Percentiles rank a stretch among this genome's conserved stretches.
Evolutionary conservation across 2,797 vertebrate genomes (phyloP).

Genomic region (Spondyliosoma cantharus): DNA sequence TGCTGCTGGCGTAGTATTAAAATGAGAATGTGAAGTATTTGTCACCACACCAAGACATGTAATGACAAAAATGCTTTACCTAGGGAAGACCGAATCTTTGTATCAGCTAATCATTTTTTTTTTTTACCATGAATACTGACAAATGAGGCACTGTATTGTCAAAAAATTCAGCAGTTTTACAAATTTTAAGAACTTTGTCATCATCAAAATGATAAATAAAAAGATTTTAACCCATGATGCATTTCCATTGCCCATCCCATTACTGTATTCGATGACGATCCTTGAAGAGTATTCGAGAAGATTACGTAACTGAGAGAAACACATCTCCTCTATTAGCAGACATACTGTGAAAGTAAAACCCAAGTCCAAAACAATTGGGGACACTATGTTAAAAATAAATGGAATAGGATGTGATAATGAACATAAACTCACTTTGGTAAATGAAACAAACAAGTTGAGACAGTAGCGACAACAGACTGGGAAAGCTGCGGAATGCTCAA

Average conservation of each 20-base stretch:
- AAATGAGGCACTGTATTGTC: background rate
- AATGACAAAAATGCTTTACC: slow-evolving; percentile 72
- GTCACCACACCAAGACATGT: slow-evolving; percentile 67
- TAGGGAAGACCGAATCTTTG: background rate
- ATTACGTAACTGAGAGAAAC: background rate
- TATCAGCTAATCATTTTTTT: background rate
- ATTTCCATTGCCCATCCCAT: slow-evolving; percentile 44
- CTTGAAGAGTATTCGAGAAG: slow-evolving; percentile 10
- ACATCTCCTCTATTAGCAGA: slow-evolving; percentile 5
- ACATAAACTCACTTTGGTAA: too few relatives aligned
- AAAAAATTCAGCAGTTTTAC: background rate
- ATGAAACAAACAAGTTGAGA: too few relatives aligned
- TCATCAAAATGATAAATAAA: slow-evolving; percentile 1
- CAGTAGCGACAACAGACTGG: too few relatives aligned
- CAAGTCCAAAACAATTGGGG: too few relatives aligned
- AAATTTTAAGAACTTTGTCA: background rate
- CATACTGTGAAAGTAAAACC: too few relatives aligned
- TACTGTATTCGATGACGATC: slow-evolving; percentile 25
- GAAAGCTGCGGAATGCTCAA: too few relatives aligned
- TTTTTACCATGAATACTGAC: background rate
- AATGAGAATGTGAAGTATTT: slow-evolving; percentile 79
- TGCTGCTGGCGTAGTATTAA: slow-evolving; percentile 61
- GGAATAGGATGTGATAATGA: too few relatives aligned
- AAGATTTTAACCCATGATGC: background rate
- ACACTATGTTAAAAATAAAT: too few relatives aligned